Percentiles rank a stretch among this genome's conserved stretches.
These are phyloP conservation scores for Bedellia somnulentella DNA, from an alignment of 2,888 invertebrate genomes.

Conservation along the genomic window DNA sequence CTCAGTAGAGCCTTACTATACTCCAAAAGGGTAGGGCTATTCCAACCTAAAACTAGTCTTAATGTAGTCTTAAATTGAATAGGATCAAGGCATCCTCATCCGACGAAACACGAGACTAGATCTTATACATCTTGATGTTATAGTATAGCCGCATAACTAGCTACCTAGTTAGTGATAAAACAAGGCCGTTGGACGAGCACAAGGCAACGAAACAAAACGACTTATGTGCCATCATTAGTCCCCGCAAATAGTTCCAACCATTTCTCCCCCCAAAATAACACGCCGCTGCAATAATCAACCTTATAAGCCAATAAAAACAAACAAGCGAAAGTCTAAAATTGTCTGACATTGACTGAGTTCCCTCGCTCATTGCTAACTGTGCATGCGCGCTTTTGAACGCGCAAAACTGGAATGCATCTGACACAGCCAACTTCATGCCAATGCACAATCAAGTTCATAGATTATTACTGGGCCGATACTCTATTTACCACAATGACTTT, in stretches of 20 bases:
- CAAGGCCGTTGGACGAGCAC: constrained; percentile 7
- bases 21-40: too few relatives aligned
- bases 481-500: constrained; percentile 18
- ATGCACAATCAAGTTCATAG: constrained; percentile 54
- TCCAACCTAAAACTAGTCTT: too few relatives aligned
- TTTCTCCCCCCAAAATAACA: constrained; percentile 34
- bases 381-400: constrained; percentile 33
- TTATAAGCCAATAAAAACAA: constrained; percentile 14
- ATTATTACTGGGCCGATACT: constrained; percentile 33
- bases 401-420: constrained; percentile 40
- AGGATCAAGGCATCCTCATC: too few relatives aligned
- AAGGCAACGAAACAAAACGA: constrained; percentile 22
- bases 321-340: constrained; percentile 10
- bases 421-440: constrained; percentile 30
- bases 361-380: constrained; percentile 6
- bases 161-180: constrained; percentile 4
- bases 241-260: constrained; percentile 29
- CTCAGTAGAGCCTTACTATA: too few relatives aligned
- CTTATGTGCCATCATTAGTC: constrained; percentile 18
- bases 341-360: background rate
- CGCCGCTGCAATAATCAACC: constrained; percentile 18
- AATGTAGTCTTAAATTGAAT: too few relatives aligned
- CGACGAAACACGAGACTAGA: too few relatives aligned
- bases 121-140: too few relatives aligned
- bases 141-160: background rate